Evolutionary conservation across 2,113 vertebrate genomes (phyloP), one percentile per base, ranked within the genome.

Genomic region (Amazona guildingii): DNA sequence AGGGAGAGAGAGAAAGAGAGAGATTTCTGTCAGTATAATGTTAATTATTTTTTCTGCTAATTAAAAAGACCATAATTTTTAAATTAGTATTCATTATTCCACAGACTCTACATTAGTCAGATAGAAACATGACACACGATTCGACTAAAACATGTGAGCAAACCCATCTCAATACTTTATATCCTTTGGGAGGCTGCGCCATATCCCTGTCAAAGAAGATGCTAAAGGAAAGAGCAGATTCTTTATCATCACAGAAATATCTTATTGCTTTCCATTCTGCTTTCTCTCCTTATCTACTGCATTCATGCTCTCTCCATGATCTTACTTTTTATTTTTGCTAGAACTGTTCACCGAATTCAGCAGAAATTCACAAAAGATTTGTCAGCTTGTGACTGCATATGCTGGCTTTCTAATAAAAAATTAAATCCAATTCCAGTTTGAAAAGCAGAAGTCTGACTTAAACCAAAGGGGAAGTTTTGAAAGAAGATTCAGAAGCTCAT

Each of bases 1-100:
- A 59, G 0, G 6, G 4, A n/a, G 17, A 43, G 5, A 19, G 19
- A 8, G 4, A 39, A 12, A 41, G 13, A 24, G 6, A 12, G 14
- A 24, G 6, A 12, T 16, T 54, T 68, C 6, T 37, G 17, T 55
- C 39, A n/a, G 27, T 6, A 35, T 8, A 16, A 18, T 0, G 1
- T 24, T 48, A 70, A 74, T 78, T 52, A 21, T 44, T 90, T 66
- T 48, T 88, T 27, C 24, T 29, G 67, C 74, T 82, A 70, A 94
- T 86, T 81, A 57, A 70, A 61, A 35, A 54, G 3, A 24, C 67
- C 18, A 0, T 79, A 8, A 54, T 92, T 85, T 75, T 27, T n/a
- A 27, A 39, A 74, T 84, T 21, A 72, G 43, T 2, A 52, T 63
- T 70, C 41, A 59, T 29, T 41, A 11, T 21, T 55, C 31, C 73